These are phyloP conservation scores for Apodemia hepburni DNA, from an alignment of 2,888 invertebrate species.

Conservation along the genomic window DNA sequence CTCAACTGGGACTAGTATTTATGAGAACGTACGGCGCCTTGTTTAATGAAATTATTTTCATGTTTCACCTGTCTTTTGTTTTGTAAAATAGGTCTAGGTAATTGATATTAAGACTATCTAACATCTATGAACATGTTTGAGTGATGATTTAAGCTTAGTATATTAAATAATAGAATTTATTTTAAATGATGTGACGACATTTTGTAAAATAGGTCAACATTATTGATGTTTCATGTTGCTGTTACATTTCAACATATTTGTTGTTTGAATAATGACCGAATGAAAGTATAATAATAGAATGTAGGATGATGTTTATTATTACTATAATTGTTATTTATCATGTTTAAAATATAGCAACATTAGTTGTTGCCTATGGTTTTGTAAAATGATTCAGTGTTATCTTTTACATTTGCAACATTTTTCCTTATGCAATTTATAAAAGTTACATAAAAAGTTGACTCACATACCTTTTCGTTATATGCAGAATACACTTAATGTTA, in stretches of 20 bases:
- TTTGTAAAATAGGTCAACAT: slow-evolving; percentile 6
- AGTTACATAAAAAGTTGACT: background rate
- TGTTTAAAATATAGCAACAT: background rate
- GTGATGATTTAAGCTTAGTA: background rate
- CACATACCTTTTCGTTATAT: too few species aligned
- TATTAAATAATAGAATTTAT: background rate
- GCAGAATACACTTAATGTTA: too few species aligned
- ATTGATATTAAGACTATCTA: background rate
- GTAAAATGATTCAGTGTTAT: too few species aligned
- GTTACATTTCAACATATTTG: background rate
- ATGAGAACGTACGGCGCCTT: slow-evolving; percentile 54
- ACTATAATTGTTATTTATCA: background rate
- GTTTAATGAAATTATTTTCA: slow-evolving; percentile 14
- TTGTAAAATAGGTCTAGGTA: background rate
- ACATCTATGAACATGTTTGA: too few species aligned
- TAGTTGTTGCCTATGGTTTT: background rate
- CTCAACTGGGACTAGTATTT: slow-evolving; percentile 65
- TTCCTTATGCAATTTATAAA: background rate
- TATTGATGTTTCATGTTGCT: background rate
- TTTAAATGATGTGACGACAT: slow-evolving; percentile 2
- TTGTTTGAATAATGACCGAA: background rate
- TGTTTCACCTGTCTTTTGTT: slow-evolving; percentile 11
- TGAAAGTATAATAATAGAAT: background rate
- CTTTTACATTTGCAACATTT: too few species aligned
- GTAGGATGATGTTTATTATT: background rate